Evolutionary conservation across 1,140 invertebrate genomes (phyloP).

Genomic region (Caenorhabditis tropicalis): DNA sequence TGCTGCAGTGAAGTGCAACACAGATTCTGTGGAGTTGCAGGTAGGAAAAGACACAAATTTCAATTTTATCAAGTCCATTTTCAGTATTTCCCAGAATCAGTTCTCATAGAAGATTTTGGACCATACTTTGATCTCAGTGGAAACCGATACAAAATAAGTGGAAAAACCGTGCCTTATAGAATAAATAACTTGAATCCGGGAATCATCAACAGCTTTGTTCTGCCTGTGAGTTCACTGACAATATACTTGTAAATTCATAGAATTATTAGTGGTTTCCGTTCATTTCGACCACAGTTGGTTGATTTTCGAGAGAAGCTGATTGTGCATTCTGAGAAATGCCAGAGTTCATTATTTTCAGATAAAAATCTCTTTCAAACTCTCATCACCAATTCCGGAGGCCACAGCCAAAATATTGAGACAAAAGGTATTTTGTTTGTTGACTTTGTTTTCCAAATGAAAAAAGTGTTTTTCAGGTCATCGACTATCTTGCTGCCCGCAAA

Average conservation of each 20-base stretch:
- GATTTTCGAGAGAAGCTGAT: too few relatives aligned
- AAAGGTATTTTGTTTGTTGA: constrained; percentile 4
- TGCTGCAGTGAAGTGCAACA: background rate
- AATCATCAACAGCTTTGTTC: background rate
- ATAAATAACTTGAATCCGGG: constrained; percentile 18
- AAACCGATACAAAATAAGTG: constrained; percentile 35
- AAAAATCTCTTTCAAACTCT: constrained; percentile 17
- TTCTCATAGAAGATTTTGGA: constrained; percentile 43
- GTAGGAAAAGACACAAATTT: background rate
- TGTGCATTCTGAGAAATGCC: too few relatives aligned
- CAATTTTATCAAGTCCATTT: background rate
- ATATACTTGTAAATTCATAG: too few relatives aligned
- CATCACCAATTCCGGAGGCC: background rate
- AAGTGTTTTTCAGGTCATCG: background rate
- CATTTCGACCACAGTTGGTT: too few relatives aligned
- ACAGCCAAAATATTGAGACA: constrained; percentile 1
- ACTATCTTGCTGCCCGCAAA: constrained; percentile 2
- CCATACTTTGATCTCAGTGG: constrained; percentile 40
- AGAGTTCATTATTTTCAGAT: background rate
- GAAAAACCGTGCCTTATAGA: constrained; percentile 43
- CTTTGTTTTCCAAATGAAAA: background rate
- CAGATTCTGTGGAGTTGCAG: background rate
- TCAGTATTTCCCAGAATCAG: constrained; percentile 42
- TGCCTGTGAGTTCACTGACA: background rate
- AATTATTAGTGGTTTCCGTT: too few relatives aligned